Base-by-base conservation (phyloP, 1,140 invertebrate genomes). In the Anastatus disparis region DNA sequence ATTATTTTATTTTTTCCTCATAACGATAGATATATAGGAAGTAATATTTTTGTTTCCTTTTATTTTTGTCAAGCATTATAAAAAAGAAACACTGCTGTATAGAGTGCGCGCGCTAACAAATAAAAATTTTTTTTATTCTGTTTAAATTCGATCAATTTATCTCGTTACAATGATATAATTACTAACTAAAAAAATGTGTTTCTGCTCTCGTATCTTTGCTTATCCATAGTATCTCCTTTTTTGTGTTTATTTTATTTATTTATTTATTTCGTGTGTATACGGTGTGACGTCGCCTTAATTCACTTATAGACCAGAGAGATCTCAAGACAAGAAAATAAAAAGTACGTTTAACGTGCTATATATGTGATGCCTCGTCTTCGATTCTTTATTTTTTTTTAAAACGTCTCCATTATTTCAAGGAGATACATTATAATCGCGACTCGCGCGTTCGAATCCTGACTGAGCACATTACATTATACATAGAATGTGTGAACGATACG, bases 331-430 rank as follows among this genome's bases (percentile, higher is more conserved):
- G 70, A 75, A 12, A 58, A n/a, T n/a, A n/a, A n/a, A n/a, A 50
- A 53, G 68, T 72, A 74, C 71, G 63, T 73, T 72, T 65, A 74
- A 72, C 68, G 70, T 72, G 69, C 63, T 69, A 61, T n/a, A n/a
- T n/a, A n/a, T n/a, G n/a, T n/a, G n/a, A n/a, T n/a, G n/a, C n/a
- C n/a, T n/a, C n/a, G n/a, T n/a, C n/a, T 61, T 70, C 65, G 59
- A 72, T 74, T 71, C 71, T 58, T 27, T 44, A 24, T 42, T 10
- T 53, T 10, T 56, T 52, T 12, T 65, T 17, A 3, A 35, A n/a
- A 13, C n/a, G 58, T 56, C n/a, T n/a, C n/a, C n/a, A n/a, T n/a
- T n/a, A n/a, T n/a, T 65, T 20, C 1, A 61, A 58, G 44, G 53
- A 68, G 10, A 13, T 10, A 24, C 13, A 6, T 24, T 22, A 50